Percentiles rank a stretch among this genome's conserved stretches.
These are phyloP conservation scores for Sorex araneus DNA, from an alignment of 2,113 vertebrate species.

Conservation along the genomic window DNA sequence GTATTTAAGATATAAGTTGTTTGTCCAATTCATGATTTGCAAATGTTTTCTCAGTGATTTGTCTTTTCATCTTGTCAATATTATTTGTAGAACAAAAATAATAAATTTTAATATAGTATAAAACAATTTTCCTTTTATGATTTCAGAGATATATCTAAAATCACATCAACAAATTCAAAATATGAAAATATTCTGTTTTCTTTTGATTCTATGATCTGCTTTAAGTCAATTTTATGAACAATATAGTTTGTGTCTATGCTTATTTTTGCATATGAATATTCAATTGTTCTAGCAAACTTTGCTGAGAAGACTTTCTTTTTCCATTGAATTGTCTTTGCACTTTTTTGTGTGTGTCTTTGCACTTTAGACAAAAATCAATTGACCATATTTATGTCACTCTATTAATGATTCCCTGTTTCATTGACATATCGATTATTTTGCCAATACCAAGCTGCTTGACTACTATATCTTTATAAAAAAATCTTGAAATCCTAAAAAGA, in stretches of 20 bases:
- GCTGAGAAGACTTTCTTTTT: constrained; percentile 33
- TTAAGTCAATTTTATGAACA: background rate
- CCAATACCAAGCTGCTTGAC: background rate
- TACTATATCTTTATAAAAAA: background rate
- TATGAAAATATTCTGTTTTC: background rate
- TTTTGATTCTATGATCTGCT: background rate
- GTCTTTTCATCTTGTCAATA: background rate
- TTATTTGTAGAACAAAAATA: background rate
- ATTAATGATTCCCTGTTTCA: background rate
- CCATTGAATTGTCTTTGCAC: background rate
- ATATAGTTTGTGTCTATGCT: background rate
- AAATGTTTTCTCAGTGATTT: background rate
- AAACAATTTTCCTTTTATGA: background rate
- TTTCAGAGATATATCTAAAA: background rate
- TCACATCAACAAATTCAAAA: background rate
- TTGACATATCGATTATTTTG: background rate
- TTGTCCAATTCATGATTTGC: background rate
- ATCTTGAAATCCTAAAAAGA: background rate
- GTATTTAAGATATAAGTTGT: background rate
- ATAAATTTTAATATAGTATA: background rate
- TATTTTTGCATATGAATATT: background rate
- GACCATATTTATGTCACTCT: background rate
- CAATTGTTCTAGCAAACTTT: background rate
- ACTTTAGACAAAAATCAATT: background rate
- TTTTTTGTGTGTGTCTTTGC: background rate